Base-by-base conservation (phyloP, 92 coral and sea anemone species). In the Siderastrea radians region DNA sequence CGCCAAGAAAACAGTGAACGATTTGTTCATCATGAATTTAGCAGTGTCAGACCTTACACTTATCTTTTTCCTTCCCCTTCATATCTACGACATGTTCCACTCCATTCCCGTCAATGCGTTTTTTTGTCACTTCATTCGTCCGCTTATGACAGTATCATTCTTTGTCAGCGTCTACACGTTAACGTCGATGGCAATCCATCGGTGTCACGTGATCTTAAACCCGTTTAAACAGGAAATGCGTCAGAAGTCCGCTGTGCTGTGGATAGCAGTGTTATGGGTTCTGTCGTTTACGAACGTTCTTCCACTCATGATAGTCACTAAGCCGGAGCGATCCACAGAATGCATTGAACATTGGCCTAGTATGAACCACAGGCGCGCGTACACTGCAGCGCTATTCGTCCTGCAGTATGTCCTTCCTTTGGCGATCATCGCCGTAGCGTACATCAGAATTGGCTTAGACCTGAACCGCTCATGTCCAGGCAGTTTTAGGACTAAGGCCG, bases 381-480 rank as follows among this genome's bases (percentile, higher is more conserved):
- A 95, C 64, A 96, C 98, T 3, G 94, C 92, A 12, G 78, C 96
- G 6, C 76, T 96, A 57, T 87, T 96, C 19, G 85, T 96, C 1
- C 83, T 96, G 15, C 98, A 96, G 62, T 96, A 96, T 57, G 74
- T 95, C 14, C 76, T 96, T 55, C 99, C 99, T n/a, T 82, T 96
- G 53, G 66, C 74, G 0, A 63, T 96, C 57, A 96, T 96, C 74
- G 94, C 98, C 53, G 74, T 94, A 17, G 94, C 95, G 4, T 97
- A 97, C 68, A 67, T 97, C 61, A 90, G 92, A 86, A 97, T 97
- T 62, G 99, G 97, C 7, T 86, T 91, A 5, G 95, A 94, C 77
- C 92, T 95, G 11, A 85, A 86, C 78, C 86, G 87, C 26, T 86
- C 93, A 3, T 81, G 91, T 6, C 47, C 80, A 44, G 86, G 91